These are phyloP conservation scores for Eupithecia subumbrata DNA, from an alignment of 2,888 invertebrate genomes.

Conservation along the genomic window DNA sequence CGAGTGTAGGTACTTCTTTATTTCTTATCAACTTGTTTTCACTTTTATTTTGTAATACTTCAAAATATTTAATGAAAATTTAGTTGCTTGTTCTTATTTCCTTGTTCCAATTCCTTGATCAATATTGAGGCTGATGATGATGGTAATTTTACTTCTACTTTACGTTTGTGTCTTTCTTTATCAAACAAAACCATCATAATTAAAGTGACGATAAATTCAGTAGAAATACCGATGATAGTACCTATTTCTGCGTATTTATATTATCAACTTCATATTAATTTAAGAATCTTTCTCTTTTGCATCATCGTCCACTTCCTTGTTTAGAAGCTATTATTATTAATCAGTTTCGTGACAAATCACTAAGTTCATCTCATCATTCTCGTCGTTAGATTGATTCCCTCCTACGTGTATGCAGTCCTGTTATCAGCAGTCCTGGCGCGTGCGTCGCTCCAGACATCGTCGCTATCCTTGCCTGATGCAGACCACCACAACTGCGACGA, in stretches of 20 bases:
- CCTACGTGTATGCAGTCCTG: slow-evolving; percentile 84
- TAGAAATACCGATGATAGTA: neutral
- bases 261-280: neutral
- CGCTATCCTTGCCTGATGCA: slow-evolving; percentile 79
- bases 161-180: neutral
- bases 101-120: too few species aligned
- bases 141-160: neutral
- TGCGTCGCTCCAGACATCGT: slow-evolving; percentile 55
- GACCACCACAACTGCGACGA: slow-evolving; percentile 84
- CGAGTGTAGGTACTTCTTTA: neutral
- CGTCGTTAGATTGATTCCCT: slow-evolving; percentile 81
- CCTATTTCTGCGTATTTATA: neutral
- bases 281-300: neutral
- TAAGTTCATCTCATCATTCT: neutral
- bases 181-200: neutral
- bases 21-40: neutral
- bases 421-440: slow-evolving; percentile 74
- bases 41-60: too few species aligned
- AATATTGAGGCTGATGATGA: neutral
- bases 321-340: neutral
- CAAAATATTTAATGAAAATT: too few species aligned
- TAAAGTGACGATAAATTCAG: neutral
- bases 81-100: too few species aligned
- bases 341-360: neutral
- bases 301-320: neutral